These are phyloP conservation scores for Pteronura brasiliensis DNA, from an alignment of 2,113 vertebrate species.

Conservation along the genomic window DNA sequence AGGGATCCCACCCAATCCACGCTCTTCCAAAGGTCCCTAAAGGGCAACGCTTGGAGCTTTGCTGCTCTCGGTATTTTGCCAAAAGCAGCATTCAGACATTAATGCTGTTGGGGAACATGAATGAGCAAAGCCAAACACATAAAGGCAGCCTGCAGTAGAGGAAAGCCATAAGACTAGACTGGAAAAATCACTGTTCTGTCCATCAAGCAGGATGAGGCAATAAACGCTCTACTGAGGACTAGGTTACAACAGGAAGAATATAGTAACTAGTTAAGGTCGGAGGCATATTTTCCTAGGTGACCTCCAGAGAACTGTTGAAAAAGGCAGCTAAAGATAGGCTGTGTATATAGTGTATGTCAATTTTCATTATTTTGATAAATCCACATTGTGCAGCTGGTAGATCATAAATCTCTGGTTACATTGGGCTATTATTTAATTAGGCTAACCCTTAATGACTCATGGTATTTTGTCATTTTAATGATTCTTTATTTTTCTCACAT, in stretches of 20 bases:
- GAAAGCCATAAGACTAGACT: neutral
- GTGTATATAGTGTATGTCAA: neutral
- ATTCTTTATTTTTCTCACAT: conserved; percentile 82
- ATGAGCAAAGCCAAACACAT: conserved; percentile 28
- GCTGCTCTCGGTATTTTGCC: neutral
- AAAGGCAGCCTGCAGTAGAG: neutral
- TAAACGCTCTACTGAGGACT: neutral
- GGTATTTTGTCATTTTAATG: conserved; percentile 79
- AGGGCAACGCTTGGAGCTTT: neutral
- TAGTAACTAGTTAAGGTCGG: neutral
- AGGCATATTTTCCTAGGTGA: neutral
- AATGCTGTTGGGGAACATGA: neutral
- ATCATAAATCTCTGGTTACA: conserved; percentile 74
- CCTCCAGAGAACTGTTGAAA: conserved; percentile 46
- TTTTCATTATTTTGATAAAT: conserved; percentile 69
- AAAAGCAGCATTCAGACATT: conserved; percentile 37
- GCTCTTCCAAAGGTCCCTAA: neutral
- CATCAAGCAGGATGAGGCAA: neutral
- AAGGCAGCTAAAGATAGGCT: conserved; percentile 26
- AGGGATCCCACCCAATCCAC: neutral
- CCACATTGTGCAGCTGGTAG: conserved; percentile 34
- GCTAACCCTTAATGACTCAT: conserved; percentile 70
- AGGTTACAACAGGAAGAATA: neutral
- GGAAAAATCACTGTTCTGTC: neutral
- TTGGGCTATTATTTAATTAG: conserved; percentile 77